Percentiles rank a stretch among this genome's conserved stretches.
These are phyloP conservation scores for Oncorhynchus masou DNA, from an alignment of 2,113 vertebrate genomes.

Conservation along the genomic window DNA sequence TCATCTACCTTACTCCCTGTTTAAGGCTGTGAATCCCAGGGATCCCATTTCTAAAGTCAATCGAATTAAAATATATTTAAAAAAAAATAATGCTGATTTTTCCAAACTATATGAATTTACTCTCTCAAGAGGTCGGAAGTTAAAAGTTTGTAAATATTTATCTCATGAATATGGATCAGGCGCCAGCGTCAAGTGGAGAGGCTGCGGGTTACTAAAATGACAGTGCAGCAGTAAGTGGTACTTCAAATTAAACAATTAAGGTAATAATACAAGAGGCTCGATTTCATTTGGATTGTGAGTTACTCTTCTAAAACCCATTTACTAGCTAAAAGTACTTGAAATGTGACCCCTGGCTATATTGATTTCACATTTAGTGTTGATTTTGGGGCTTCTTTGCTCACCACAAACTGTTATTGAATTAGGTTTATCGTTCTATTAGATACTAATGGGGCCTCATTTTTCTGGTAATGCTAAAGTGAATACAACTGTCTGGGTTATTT, in stretches of 20 bases:
- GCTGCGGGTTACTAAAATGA: slow-evolving; percentile 52
- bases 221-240: slow-evolving; percentile 55
- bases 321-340: slow-evolving; percentile 50
- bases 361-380: slow-evolving; percentile 36
- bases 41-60: background rate
- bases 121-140: slow-evolving; percentile 26
- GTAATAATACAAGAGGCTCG: slow-evolving; percentile 62
- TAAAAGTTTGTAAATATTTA: slow-evolving; percentile 53
- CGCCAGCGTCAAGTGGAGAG: slow-evolving; percentile 22
- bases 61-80: slow-evolving; percentile 13
- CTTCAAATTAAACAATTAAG: slow-evolving; percentile 70
- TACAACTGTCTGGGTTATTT: background rate
- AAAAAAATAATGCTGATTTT: slow-evolving; percentile 31
- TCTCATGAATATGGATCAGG: slow-evolving; percentile 55
- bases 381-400: slow-evolving; percentile 34
- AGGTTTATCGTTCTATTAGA: background rate
- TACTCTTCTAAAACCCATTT: slow-evolving; percentile 67
- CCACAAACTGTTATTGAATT: slow-evolving; percentile 34
- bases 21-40: background rate
- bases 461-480: slow-evolving; percentile 12
- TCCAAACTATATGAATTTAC: slow-evolving; percentile 32
- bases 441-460: background rate
- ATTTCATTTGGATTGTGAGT: slow-evolving; percentile 60
- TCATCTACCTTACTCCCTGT: background rate
- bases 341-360: slow-evolving; percentile 40